phyloP scores from a whole-genome alignment of 2,113 vertebrate genomes.

The Myiagra hebetior region DNA sequence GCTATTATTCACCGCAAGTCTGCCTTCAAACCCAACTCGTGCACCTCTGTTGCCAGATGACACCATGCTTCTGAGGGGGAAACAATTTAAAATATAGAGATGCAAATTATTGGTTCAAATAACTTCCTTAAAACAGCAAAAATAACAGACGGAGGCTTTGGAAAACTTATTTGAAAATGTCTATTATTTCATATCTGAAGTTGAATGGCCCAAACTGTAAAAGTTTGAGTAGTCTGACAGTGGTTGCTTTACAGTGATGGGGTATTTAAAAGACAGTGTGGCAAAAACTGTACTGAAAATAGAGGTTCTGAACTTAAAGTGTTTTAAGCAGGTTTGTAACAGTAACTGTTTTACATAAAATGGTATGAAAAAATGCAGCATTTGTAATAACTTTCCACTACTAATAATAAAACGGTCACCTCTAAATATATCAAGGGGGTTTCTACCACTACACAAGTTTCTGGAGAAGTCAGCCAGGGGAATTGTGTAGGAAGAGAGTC shows the following conservation, averaged over 20 bases:
- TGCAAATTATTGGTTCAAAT: background rate
- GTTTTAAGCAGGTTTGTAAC: background rate
- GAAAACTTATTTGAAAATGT: background rate
- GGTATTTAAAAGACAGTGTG: background rate
- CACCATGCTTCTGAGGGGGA: background rate
- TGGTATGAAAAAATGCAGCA: background rate
- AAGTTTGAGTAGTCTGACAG: background rate
- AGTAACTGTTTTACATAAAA: background rate
- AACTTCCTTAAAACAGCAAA: background rate
- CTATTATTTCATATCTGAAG: background rate
- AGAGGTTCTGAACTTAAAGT: background rate
- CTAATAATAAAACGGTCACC: background rate
- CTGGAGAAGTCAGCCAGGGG: background rate
- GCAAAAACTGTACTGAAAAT: background rate
- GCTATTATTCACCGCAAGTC: background rate
- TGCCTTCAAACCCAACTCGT: background rate
- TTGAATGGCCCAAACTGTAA: background rate
- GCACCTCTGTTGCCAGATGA: background rate
- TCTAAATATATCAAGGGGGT: background rate
- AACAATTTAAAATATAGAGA: background rate
- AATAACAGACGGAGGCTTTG: background rate
- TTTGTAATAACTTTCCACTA: background rate
- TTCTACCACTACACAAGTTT: background rate
- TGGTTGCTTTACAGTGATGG: background rate
- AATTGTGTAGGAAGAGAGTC: background rate